A percentile compares a stretch with the other conserved stretches of the same genome.
Conservation (phyloP, 2,797 vertebrate genomes). For the Enteromius paludinosus region DNA sequence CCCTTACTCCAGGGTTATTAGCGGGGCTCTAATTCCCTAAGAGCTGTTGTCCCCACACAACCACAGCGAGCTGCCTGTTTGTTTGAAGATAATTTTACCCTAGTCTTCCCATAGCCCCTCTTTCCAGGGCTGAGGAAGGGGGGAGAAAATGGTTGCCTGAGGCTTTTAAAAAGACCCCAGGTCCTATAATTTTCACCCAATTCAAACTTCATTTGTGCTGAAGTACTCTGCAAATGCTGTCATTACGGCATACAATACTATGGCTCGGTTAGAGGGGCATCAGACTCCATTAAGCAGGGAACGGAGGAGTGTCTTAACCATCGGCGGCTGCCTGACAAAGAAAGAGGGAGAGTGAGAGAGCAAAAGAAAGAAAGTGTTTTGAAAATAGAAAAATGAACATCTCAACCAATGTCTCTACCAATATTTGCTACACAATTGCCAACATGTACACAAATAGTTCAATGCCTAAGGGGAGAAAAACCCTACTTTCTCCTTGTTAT, state of each 20-base stretch:
- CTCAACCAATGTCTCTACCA: background rate
- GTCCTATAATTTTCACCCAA: conserved; percentile 75
- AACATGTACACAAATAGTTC: conserved; percentile 11
- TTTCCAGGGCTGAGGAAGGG: conserved; percentile 62
- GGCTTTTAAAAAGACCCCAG: conserved; percentile 68
- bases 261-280: conserved; percentile 62
- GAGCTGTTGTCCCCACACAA: conserved; percentile 65
- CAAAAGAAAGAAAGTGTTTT: conserved; percentile 63
- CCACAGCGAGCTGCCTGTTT: conserved; percentile 66
- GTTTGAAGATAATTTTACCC: conserved; percentile 72
- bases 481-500: background rate
- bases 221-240: conserved; percentile 67
- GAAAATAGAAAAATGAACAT: conserved; percentile 46
- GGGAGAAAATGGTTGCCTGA: conserved; percentile 57
- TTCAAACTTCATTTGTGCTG: conserved; percentile 73
- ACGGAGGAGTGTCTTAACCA: conserved; percentile 28
- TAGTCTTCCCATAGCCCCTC: conserved; percentile 37
- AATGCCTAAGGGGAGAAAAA: background rate
- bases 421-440: background rate
- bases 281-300: conserved; percentile 66
- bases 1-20: conserved; percentile 66
- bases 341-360: conserved; percentile 25
- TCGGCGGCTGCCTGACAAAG: conserved; percentile 33
- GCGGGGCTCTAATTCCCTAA: conserved; percentile 72
- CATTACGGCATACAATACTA: conserved; percentile 61